A percentile compares a stretch with the other conserved stretches of the same genome.
phyloP scores from a whole-genome alignment of 2,888 invertebrate genomes.

The Apamea sordens region DNA sequence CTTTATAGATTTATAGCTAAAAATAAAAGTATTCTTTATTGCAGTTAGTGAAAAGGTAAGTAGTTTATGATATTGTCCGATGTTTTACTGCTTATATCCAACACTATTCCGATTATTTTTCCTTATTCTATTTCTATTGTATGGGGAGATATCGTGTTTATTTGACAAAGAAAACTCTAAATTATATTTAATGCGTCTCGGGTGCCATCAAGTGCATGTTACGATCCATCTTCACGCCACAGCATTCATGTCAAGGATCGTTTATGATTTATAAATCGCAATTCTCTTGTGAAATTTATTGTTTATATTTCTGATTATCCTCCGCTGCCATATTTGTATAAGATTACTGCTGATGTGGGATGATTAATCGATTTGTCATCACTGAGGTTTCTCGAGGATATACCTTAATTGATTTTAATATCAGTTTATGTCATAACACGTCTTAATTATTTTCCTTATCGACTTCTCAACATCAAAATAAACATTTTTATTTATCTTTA shows the following conservation, averaged over 20 bases:
- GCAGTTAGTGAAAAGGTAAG: not conserved
- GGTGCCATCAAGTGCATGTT: conserved; percentile 36
- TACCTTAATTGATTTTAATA: conserved; percentile 61
- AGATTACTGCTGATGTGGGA: conserved; percentile 61
- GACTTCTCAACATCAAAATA: conserved; percentile 41
- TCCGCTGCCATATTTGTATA: conserved; percentile 68
- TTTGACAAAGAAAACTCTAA: conserved; percentile 29
- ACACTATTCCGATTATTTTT: not conserved
- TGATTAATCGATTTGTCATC: conserved; percentile 67
- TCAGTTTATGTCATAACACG: conserved; percentile 60
- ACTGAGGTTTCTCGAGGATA: conserved; percentile 31
- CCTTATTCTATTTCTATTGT: conserved; percentile 3
- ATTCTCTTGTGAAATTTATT: conserved; percentile 66
- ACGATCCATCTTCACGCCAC: conserved; percentile 65
- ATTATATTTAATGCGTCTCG: conserved; percentile 10
- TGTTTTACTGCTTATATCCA: conserved; percentile 10
- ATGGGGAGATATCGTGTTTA: not conserved
- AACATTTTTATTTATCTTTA: conserved; percentile 36
- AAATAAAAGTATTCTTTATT: conserved; percentile 7
- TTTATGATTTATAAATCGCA: conserved; percentile 73
- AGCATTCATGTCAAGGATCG: conserved; percentile 73
- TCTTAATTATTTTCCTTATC: conserved; percentile 61
- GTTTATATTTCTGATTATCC: conserved; percentile 66
- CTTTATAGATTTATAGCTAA: conserved; percentile 12
- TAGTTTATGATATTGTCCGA: not conserved